Base-by-base conservation (phyloP, 1,140 invertebrate species). In the Hermetia illucens region DNA sequence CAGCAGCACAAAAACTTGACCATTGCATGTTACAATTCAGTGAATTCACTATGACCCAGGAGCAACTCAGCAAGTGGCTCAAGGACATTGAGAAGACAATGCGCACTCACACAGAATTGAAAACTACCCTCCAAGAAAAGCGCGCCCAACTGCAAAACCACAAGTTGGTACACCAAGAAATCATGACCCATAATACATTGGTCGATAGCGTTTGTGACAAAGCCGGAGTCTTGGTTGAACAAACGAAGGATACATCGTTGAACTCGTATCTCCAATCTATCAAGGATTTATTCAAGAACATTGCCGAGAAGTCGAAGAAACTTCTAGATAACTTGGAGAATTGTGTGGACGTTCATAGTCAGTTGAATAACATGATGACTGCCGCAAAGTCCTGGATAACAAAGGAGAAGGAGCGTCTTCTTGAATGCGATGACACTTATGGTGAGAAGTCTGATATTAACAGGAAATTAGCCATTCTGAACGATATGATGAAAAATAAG, bases 91-190 rank as follows among this genome's bases (percentile, higher is more conserved):
- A 94, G 58, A 73, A 78, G 45, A 82, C 86, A 2, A 89, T 96
- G 79, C 82, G 88, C 48, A 75, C 83, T 44, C 87, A 93, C 49
- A 90, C 83, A 0, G 87, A 94, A 60, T 64, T 88, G 2, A 92
- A 93, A 60, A 77, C 80, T 0, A 87, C 88, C 1, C 61, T 96
- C 16, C 90, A 92, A 63, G 91, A 95, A 55, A 96, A 95, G 63
- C 77, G 84, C 44, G 89, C 88, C 0, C 90, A 94, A 55, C 58
- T 94, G 12, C 89, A 94, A 56, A 92, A 91, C 52, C 90, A 94
- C 53, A 88, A 87, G 61, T 81, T 95, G 22, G 82, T 93, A 61
- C 88, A 95, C 52, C 89, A 95, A 62, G 91, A 95, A 63, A 93
- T 97, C 33, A 78, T 86, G 64, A 87, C 85, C 0, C 88, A 94